These are phyloP conservation scores for Pseudococcus longispinus DNA, from an alignment of 2,888 invertebrate species.

Conservation along the genomic window DNA sequence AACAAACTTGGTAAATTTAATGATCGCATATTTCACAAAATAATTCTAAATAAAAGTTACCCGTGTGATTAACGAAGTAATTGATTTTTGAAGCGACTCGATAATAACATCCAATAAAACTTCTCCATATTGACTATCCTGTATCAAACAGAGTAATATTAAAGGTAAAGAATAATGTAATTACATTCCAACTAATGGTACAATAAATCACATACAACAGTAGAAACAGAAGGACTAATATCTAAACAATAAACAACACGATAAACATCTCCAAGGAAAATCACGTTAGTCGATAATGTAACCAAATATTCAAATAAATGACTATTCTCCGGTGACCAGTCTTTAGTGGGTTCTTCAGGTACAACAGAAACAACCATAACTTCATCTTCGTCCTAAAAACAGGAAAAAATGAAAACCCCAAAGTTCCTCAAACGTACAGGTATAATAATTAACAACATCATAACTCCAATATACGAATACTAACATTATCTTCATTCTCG, in stretches of 20 bases:
- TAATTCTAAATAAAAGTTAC: conserved; percentile 62
- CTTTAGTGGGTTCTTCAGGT: conserved; percentile 65
- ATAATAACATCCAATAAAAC: conserved; percentile 71
- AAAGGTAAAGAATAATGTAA: not conserved
- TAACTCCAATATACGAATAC: conserved; percentile 45
- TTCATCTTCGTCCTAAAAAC: conserved; percentile 65
- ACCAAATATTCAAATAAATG: conserved; percentile 66
- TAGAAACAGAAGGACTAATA: conserved; percentile 77
- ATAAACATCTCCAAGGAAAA: conserved; percentile 75
- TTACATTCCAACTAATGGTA: not conserved
- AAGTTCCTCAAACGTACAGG: not conserved
- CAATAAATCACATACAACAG: conserved; percentile 69
- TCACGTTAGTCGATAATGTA: conserved; percentile 68
- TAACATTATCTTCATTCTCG: conserved; percentile 61
- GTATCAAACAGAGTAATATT: conserved; percentile 57
- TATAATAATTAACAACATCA: not conserved
- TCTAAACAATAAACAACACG: conserved; percentile 78
- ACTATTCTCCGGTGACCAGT: conserved; percentile 65
- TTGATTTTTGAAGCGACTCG: conserved; percentile 66
- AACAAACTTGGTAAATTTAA: conserved; percentile 70
- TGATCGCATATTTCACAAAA: conserved; percentile 65
- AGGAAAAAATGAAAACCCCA: not conserved
- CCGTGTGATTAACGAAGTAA: conserved; percentile 68
- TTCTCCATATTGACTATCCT: conserved; percentile 69
- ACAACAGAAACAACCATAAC: conserved; percentile 72